Evolutionary conservation across 1,140 invertebrate species (phyloP), one percentile per base, ranked within the genome.

Genomic region (Fragariocoptes setiger): DNA sequence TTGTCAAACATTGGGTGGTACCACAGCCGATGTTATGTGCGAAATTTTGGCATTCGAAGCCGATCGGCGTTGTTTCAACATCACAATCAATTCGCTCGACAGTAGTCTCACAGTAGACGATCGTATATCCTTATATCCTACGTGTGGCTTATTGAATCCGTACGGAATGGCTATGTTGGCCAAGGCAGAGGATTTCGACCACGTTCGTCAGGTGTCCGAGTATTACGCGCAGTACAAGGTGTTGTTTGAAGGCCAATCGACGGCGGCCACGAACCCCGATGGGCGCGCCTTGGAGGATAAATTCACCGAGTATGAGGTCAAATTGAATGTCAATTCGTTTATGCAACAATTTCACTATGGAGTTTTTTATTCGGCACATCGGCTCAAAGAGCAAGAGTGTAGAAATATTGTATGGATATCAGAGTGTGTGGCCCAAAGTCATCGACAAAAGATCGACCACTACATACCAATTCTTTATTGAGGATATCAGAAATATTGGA

Each of bases 1-100:
- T 54, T 95, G 88, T 59, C 76, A 88, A 55, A 67, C 73, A 43
- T 68, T 94, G 54, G 88, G 86, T 38, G 86, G 86, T n/a, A 79
- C 79, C 42, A 95, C 88, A 49, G 82, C 82, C 47, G 79, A 95
- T 55, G 76, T 85, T 17, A 95, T 97, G 88, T 94, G 86, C 62
- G 86, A 95, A 65, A 88, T 94, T 56, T 65, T 97, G 44, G 83
- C 83, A 76, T 97, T 97, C 65, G 90, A 97, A 64, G 90, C 90
- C 43, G 90, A 97, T 64, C 71, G 90, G 46, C 70, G 90, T 57
- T 85, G 86, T 15, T 90, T 95, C 48, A 94, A 94, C 49, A 97
- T 97, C 44, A 97, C 90, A 2, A 94, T 97, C 50, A 97, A 97
- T 58, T 95, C 86, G 0, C 95, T 97, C 62, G 88, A 86, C 38